Base-by-base conservation (phyloP, 2,797 vertebrate genomes). In the Crypturellus tataupa region DNA sequence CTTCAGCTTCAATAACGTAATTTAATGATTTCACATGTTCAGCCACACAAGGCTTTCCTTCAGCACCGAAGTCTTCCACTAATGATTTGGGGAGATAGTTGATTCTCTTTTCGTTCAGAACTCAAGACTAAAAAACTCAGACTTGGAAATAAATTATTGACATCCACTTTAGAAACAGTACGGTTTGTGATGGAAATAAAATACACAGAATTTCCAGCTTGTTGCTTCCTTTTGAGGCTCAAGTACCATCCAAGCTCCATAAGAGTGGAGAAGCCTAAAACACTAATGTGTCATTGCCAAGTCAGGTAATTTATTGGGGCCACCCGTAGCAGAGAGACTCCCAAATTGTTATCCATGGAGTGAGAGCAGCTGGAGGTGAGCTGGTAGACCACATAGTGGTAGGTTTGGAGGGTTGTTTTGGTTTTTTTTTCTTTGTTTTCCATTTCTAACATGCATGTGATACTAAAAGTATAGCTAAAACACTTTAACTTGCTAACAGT, bases 1-100 rank as follows among this genome's bases (percentile, higher is more conserved):
- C 71, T 0, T 4, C 53, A 81, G 44, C 79, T 95, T 90, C 95
- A 94, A 95, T 94, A 94, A 92, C 75, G 85, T 79, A 80, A 97
- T 91, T 80, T 96, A 94, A 93, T 86, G 87, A 95, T 87, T 87
- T 93, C 86, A 79, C 82, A 60, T 89, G 92, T 94, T 91, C 78
- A 89, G 67, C 64, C 47, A 69, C 11, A n/a, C 59, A 92, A 88
- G 56, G 39, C 16, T 90, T 94, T 75, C 44, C 94, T 93, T 90
- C 63, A 90, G 78, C 80, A 82, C n/a, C 73, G 64, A 90, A 96
- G 51, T 16, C 78, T 89, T 94, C 84, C 75, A 78, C 62, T 88
- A 88, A 95, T 92, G 80, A 96, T 94, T 88, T 90, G 67, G 84
- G 68, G 81, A 87, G 69, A 85, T 70, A 85, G 83, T 82, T 90